A percentile compares a stretch with the other conserved stretches of the same genome.
Conservation (phyloP, 2,888 invertebrate species). For the Philonicus albiceps region DNA sequence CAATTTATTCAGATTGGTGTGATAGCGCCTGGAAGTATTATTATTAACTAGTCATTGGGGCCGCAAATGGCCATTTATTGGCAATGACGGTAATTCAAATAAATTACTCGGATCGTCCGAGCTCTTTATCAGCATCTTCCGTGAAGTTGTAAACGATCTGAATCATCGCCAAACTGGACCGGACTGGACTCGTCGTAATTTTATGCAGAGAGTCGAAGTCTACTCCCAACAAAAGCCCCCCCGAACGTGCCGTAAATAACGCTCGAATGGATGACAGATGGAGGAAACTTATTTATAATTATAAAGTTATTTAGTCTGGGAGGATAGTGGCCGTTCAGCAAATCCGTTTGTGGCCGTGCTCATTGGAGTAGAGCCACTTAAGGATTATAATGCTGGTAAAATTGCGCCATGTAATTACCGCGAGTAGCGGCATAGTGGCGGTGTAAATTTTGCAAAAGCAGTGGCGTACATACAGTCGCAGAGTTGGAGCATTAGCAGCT, state of each 20-base stretch:
- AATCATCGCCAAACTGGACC: neutral
- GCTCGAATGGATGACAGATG: neutral
- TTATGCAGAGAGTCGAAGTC: neutral
- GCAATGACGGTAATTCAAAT: neutral
- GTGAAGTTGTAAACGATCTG: neutral
- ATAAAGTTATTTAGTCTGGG: constrained; percentile 18
- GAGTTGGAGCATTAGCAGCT: neutral
- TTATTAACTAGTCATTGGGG: neutral
- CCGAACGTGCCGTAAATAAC: neutral
- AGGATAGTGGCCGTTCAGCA: neutral
- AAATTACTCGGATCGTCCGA: neutral
- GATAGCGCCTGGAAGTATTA: neutral
- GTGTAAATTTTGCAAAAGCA: neutral
- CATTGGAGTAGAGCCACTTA: constrained; percentile 27
- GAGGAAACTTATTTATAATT: constrained; percentile 21
- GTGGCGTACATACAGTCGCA: neutral
- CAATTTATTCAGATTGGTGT: neutral
- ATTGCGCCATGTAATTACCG: constrained; percentile 31
- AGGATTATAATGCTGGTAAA: constrained; percentile 21
- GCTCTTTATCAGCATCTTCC: neutral
- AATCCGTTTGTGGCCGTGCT: neutral
- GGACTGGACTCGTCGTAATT: neutral
- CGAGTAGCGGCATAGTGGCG: neutral
- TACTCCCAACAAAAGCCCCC: neutral
- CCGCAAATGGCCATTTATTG: neutral